Base-by-base conservation (phyloP, 2,113 vertebrate species). In the Capreolus pygargus region DNA sequence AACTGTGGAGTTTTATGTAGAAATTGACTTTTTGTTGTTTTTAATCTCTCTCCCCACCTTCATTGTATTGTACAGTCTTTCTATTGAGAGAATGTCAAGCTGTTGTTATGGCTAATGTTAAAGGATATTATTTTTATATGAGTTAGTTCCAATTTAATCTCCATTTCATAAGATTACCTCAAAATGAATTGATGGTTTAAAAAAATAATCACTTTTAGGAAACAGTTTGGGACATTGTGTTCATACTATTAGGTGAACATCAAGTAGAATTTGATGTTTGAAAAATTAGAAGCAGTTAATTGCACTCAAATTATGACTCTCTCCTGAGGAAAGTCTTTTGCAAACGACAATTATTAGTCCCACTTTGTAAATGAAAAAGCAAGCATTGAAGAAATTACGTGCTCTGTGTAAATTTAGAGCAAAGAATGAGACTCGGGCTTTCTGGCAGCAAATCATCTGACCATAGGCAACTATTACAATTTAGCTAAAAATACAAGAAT, bases 241-340 rank as follows among this genome's bases (percentile, higher is more conserved):
- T 81, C 93, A 33, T 70, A 76, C 58, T 54, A 70, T 89, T 45
- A 74, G 25, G 74, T 54, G 23, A 96, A 74, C 25, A 94, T 87
- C 76, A 90, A 94, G 39, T 55, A 30, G 70, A 94, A 95, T 87
- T 93, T 97, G 91, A 92, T 64, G 64, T 94, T 81, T 95, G 93
- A 97, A 97, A 95, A 96, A 94, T 92, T 94, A 97, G 58, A 89
- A 97, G 64, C 17, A 87, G 64, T 82, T 95, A 96, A 97, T 97
- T 96, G 61, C 10, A 70, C 10, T 97, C 81, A 95, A 89, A 94
- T 92, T 87, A 96, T 54, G 43, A 90, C 39, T 88, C 45, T 96
- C 91, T 92, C 64, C 81, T 92, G 87, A 95, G 94, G 45, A 97
- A 97, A 96, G 67, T 86, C 74, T 28, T 92, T 94, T 90, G 43